Evolutionary conservation across 2,113 vertebrate species (phyloP), one percentile per base, ranked within the genome.

Genomic region (Clarias gariepinus): DNA sequence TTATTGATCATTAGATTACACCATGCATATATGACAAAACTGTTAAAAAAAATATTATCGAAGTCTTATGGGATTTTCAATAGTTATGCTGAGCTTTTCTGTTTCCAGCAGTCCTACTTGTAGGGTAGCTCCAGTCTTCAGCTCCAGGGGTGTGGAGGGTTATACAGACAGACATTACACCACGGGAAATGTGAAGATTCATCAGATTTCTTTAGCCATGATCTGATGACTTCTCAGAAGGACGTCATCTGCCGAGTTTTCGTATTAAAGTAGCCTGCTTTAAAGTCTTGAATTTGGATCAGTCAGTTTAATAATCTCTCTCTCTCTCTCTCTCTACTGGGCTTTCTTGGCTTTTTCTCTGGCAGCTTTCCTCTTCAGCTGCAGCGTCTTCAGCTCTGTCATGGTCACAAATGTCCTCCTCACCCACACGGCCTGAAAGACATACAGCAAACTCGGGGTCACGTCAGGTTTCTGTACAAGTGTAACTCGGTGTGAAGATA

Each of bases 331-430:
- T 12, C 13, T 76, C 30, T 90, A 90, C 5, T 90, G 81, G 0
- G 53, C 90, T 90, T 96, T 96, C 21, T 94, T 95, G 18, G 91
- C 93, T 83, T 91, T 93, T 58, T 92, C 93, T 92, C 90, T 94
- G 30, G 90, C 94, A 68, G 92, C 93, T 88, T 94, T 96, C 18
- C 89, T 93, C 91, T 94, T 96, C 61, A 96, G 91, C 61, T 97
- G 97, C 13, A 96, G 68, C 0, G 64, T 95, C 94, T 98, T 98
- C 84, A 99, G 93, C 89, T 98, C 97, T 0, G 96, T 94, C 97
- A 99, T 99, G 53, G 96, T 95, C 1, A 86, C 94, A 92, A 99
- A 94, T 33, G 97, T 97, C 94, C 93, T 96, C 88, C 94, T 94
- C 58, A 99, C 95, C 98, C 98, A 99, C 88, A 95, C 90, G 33